Conservation (phyloP, 2,888 invertebrate species). For the Oasisia sp. region DNA sequence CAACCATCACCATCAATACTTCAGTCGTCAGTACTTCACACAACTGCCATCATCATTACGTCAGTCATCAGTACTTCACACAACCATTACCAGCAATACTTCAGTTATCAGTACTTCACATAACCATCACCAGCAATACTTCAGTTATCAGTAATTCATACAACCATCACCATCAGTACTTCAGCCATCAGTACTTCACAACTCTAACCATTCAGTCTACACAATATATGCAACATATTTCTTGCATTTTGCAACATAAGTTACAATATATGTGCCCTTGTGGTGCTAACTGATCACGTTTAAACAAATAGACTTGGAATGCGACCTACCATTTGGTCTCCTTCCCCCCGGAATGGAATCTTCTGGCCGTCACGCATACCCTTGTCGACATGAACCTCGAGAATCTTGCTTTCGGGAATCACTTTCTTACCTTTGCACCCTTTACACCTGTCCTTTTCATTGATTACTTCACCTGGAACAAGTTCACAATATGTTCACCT, state of each 20-base stretch:
- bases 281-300: not conserved
- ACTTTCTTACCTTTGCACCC: conserved; percentile 87
- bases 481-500: conserved; percentile 52
- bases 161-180: no score
- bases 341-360: conserved; percentile 86
- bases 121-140: no score
- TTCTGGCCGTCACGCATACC: conserved; percentile 89
- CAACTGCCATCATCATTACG: no score
- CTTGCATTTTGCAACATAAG: not conserved
- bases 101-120: no score
- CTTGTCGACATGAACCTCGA: conserved; percentile 89
- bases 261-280: not conserved
- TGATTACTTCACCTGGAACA: conserved; percentile 63
- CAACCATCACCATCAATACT: no score
- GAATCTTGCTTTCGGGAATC: conserved; percentile 81
- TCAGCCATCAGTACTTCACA: no score
- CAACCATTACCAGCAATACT: no score
- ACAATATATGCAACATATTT: no score
- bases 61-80: no score
- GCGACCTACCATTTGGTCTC: conserved; percentile 78
- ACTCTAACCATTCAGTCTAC: no score
- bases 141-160: no score
- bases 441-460: conserved; percentile 84
- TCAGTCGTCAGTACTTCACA: no score
- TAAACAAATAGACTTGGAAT: not conserved